phyloP scores from a whole-genome alignment of 1,140 invertebrate genomes.

The Papilio helenus region DNA sequence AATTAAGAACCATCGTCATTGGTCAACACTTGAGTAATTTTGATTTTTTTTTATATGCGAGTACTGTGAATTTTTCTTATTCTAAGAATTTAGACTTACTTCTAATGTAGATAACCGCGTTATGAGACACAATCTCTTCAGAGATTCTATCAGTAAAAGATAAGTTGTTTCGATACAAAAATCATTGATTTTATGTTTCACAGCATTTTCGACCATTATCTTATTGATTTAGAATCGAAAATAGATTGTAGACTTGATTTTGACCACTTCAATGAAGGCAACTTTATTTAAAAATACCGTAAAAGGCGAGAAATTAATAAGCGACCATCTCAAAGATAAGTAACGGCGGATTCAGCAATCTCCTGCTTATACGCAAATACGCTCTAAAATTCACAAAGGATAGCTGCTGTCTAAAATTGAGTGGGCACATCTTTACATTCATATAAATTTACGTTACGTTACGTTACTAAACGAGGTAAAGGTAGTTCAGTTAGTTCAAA shows the following conservation, averaged over 20 bases:
- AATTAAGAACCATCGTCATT: no score
- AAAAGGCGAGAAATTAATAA: no score
- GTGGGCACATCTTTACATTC: no score
- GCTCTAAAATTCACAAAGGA: no score
- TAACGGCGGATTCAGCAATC: no score
- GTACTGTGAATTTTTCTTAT: not conserved
- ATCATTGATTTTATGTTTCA: not conserved
- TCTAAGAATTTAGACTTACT: not conserved
- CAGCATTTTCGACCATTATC: not conserved
- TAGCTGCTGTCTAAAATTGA: no score
- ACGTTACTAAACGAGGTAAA: no score
- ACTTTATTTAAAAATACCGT: not conserved
- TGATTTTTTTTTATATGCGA: not conserved
- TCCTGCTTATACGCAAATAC: no score
- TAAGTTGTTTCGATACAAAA: slow-evolving; percentile 3
- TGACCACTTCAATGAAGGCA: not conserved
- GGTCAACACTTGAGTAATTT: no score
- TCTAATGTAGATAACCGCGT: not conserved
- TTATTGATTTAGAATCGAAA: not conserved
- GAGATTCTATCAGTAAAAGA: slow-evolving; percentile 14
- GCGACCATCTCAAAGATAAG: no score
- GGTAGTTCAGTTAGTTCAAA: no score
- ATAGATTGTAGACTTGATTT: not conserved
- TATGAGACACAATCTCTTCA: slow-evolving; percentile 8
- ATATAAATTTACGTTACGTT: no score